Base-by-base conservation (phyloP, 2,888 invertebrate genomes). In the Tridacna crocea region DNA sequence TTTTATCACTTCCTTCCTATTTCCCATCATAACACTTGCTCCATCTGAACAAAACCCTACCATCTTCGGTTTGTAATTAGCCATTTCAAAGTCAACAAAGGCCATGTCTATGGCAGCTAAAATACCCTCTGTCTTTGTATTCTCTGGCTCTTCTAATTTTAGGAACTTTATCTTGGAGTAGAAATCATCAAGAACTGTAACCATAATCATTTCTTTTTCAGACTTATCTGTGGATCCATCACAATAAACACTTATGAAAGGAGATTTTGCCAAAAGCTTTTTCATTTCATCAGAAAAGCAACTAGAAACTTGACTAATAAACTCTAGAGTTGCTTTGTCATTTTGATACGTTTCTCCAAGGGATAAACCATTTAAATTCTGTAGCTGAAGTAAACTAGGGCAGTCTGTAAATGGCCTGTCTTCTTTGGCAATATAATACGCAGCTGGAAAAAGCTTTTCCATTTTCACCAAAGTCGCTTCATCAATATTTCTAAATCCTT, bases 41-140 rank as follows among this genome's bases (percentile, higher is more conserved):
- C 85, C 85, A 68, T 85, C 83, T n/a, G 80, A 80, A 51, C 85
- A 82, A 46, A 72, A 85, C 2, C 82, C 83, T 27, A 85, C 68
- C 24, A 80, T 13, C 66, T 82, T 82, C 55, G 72, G n/a, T 15
- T 65, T 24, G 24, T 65, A 65, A 26, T 65, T 26, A 8, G 6
- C 26, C 65, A 65, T 65, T 26, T 47, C 75, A 79, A 72, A 77
- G 22, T 82, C 66, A 46, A 10, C 11, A 51, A 85, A 80, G 17
- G 84, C 76, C 61, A 79, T 70, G 47, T 79, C 74, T 51, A 81
- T 75, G 19, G 75, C 80, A n/a, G 55, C 60, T 17, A 83, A 46
- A 61, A 83, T 83, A 1, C 83, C 81, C 13, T 75, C 72, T 13
- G 83, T 81, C 51, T 86, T 81, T 17, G 79, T 83, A 22, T 79